Evolutionary conservation across 2,888 invertebrate species (phyloP).

Genomic region (Antheraea yamamai): DNA sequence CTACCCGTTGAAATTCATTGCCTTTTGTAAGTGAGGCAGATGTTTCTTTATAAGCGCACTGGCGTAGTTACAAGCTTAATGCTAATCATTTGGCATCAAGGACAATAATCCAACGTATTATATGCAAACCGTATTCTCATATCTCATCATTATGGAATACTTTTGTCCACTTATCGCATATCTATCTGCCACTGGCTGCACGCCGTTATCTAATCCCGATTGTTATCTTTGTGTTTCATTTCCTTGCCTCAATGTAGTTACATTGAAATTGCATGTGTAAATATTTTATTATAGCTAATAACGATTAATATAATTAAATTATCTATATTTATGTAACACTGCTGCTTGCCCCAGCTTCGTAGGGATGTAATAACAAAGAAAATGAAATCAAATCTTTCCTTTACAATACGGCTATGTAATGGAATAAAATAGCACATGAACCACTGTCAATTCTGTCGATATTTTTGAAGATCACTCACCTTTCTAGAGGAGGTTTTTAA

Average conservation of each 20-base stretch:
- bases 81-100: slow-evolving; percentile 19
- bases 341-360: too few relatives aligned
- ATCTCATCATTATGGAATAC: slow-evolving; percentile 11
- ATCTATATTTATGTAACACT: too few relatives aligned
- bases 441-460: too few relatives aligned
- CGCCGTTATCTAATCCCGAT: slow-evolving; percentile 32
- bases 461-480: too few relatives aligned
- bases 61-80: slow-evolving; percentile 18
- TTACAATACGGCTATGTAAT: too few relatives aligned
- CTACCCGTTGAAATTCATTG: slow-evolving; percentile 42
- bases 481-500: too few relatives aligned
- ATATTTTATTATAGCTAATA: background rate
- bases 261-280: background rate
- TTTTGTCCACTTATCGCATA: slow-evolving; percentile 20
- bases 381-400: too few relatives aligned
- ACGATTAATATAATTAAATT: background rate
- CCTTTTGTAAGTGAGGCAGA: slow-evolving; percentile 46
- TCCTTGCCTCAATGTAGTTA: slow-evolving; percentile 15
- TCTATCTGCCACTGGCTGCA: slow-evolving; percentile 28
- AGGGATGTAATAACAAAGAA: too few relatives aligned
- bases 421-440: too few relatives aligned
- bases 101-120: slow-evolving; percentile 6
- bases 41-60: slow-evolving; percentile 39
- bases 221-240: slow-evolving; percentile 20
- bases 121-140: slow-evolving; percentile 1